Conservation (phyloP, 1,140 invertebrate species). For the Brachionus calyciflorus region DNA sequence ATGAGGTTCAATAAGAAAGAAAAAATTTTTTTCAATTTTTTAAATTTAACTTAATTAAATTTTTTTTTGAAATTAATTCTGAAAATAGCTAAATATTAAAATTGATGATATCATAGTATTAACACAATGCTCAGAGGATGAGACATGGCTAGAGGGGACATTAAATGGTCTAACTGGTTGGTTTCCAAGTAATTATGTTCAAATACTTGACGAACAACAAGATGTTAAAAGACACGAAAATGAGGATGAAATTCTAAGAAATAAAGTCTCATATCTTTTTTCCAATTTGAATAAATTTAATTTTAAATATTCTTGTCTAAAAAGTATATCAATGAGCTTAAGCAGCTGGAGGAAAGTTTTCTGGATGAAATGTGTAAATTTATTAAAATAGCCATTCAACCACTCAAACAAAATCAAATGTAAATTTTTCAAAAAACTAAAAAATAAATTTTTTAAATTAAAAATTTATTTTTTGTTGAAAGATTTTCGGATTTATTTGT, state of each 20-base stretch:
- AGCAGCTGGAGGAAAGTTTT: constrained; percentile 22
- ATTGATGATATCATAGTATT: constrained; percentile 95
- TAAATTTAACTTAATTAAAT: neutral
- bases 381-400: constrained; percentile 28
- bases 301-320: neutral
- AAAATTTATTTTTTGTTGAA: neutral
- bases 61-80: neutral
- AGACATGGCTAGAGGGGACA: constrained; percentile 98
- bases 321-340: constrained; percentile 29
- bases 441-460: neutral
- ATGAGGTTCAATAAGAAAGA: too few relatives aligned
- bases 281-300: neutral
- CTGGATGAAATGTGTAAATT: constrained; percentile 41
- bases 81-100: constrained; percentile 43
- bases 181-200: constrained; percentile 95
- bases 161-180: constrained; percentile 88
- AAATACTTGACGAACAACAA: neutral
- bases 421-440: neutral
- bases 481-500: neutral
- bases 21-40: neutral
- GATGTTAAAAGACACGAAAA: neutral
- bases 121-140: constrained; percentile 82
- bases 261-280: neutral
- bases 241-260: constrained; percentile 20
- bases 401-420: constrained; percentile 34